Base-by-base conservation (phyloP, 2,797 vertebrate species). In the Acrossocheilus fasciatus region DNA sequence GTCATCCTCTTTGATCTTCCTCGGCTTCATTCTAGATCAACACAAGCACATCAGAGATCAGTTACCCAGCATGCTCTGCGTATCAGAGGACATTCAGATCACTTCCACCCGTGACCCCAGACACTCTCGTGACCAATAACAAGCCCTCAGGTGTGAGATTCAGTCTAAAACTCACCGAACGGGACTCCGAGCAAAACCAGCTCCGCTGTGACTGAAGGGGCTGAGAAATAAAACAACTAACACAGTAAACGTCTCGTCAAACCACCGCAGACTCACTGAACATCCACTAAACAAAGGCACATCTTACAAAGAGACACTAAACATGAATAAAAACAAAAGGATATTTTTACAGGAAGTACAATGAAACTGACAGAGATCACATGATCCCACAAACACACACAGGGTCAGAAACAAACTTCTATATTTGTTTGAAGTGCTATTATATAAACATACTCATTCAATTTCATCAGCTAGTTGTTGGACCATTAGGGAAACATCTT, bases 1-100 rank as follows among this genome's bases (percentile, higher is more conserved):
- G 86, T 99, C 98, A 64, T 99, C 98, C 95, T 99, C 98, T 96
- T 99, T 99, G 92, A 99, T 96, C 96, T 99, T 99, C 92, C 98
- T 96, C 93, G 98, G 98, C 91, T 99, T 99, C 98, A 99, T 99
- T 95, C 98, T 99, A 91, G 75, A 84, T 47, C 4, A 79, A 82
- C 43, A 74, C 73, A 26, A 64, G 36, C 30, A 80, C 77, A 4
- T 69, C 8, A 23, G 8, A 69, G 12, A 54, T 50, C 34, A 45
- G 23, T 45, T 43, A 80, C 57, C 43, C 78, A 68, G 62, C 47
- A 68, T 50, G 26, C 62, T 80, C 59, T 39, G 30, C 36, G 75
- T 12, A 68, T 17, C 30, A 50, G 57, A 59, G 23, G 57, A 59
- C 57, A 59, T 52, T 50, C 43, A 50, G 23, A 43, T 54, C 20